Percentiles rank a stretch among this genome's conserved stretches.
Conservation (phyloP, 2,888 invertebrate genomes). For the Pristionchus maxplancki region DNA sequence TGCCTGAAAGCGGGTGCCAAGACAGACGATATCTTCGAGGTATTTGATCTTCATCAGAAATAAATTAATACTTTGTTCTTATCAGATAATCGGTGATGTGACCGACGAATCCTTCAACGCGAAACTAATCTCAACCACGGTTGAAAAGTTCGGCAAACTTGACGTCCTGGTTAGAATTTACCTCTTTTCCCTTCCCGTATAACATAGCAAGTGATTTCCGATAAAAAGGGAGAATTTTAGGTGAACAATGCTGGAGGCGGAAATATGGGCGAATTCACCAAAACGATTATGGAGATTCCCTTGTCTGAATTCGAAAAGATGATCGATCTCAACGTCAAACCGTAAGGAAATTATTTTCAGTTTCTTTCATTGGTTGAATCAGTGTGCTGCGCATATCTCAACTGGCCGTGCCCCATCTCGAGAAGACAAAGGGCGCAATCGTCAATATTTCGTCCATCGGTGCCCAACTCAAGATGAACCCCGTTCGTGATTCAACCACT, state of each 20-base stretch:
- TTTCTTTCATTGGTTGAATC: not conserved
- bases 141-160: not conserved
- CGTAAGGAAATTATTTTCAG: not conserved
- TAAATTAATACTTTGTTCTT: not conserved
- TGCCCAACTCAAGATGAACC: not conserved
- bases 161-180: not conserved
- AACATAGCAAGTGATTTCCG: not conserved
- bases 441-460: not conserved
- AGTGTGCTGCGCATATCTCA: not conserved
- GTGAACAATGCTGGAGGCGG: conserved; percentile 34
- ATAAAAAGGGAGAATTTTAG: no score
- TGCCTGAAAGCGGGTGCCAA: not conserved
- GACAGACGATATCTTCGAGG: not conserved
- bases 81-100: not conserved
- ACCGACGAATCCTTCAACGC: not conserved
- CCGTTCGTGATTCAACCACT: no score
- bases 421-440: conserved; percentile 2
- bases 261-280: not conserved
- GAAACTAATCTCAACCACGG: not conserved
- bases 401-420: conserved; percentile 14
- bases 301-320: not conserved
- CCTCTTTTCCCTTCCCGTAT: not conserved
- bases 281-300: not conserved
- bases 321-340: not conserved
- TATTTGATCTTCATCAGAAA: not conserved